Base-by-base conservation (phyloP, 2,797 vertebrate species). In the Sylvilagus floridanus region DNA sequence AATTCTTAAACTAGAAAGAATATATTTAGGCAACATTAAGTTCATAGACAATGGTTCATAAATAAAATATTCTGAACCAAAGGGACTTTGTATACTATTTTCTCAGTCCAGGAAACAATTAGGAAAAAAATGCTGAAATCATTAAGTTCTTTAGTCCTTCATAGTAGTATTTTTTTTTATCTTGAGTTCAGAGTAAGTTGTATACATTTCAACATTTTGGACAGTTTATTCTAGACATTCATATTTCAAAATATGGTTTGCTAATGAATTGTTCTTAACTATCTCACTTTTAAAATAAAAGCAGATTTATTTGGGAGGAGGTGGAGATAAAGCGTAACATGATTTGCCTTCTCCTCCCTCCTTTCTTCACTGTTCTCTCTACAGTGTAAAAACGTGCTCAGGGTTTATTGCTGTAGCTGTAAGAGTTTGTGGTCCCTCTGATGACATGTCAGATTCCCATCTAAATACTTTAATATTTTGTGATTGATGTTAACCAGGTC, bases 241-340 rank as follows among this genome's bases (percentile, higher is more conserved):
- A 47, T 95, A 72, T 86, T 89, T 89, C 22, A 82, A 68, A 30
- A 60, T 42, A 81, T 24, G 14, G 9, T 77, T 72, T 84, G 47
- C 30, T 72, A 85, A 68, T 85, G 85, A 84, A 17, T 35, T 13
- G 65, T 60, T 88, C n/a, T 83, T 92, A 69, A 86, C 26, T 47
- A 83, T 52, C 3, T 77, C 28, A 3, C 30, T 82, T 91, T 85
- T 71, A 52, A 75, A 85, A 65, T 66, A 47, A 84, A 83, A 88
- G 21, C 28, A 3, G 7, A 22, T 57, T 65, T 78, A 54, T 81
- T 65, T 28, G 78, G 12, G 17, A 93, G 9, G 22, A 42, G 2
- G 17, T 77, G 68, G 10, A 85, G 72, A 52, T 71, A 72, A 78
- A 65, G 17, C 17, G 52, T 88, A 57, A 24, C 22, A 65, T 50